These are phyloP conservation scores for Denticeps clupeoides DNA, from an alignment of 2,797 vertebrate species.

Conservation along the genomic window DNA sequence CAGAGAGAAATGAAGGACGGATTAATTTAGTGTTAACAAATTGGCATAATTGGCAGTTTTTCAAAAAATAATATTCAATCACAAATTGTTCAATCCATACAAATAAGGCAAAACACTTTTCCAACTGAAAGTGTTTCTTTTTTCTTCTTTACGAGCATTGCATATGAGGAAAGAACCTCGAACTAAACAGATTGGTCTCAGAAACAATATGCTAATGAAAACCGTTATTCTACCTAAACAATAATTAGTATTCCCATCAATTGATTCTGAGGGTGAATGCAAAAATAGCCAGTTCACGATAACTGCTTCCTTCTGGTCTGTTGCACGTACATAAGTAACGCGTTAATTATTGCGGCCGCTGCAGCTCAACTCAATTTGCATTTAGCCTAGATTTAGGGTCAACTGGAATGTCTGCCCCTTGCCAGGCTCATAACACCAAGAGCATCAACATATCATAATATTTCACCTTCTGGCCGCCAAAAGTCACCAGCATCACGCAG, in stretches of 20 bases:
- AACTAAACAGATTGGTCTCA: neutral
- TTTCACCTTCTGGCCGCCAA: neutral
- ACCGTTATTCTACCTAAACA: constrained; percentile 21
- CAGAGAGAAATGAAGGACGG: neutral
- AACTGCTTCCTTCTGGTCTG: constrained; percentile 25
- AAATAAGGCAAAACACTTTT: constrained; percentile 13
- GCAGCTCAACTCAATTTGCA: constrained; percentile 27
- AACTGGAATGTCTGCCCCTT: constrained; percentile 24
- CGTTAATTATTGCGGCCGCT: constrained; percentile 32
- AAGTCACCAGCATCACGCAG: too few relatives aligned
- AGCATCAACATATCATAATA: neutral
- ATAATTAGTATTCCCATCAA: constrained; percentile 19
- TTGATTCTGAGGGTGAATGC: neutral
- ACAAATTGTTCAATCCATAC: neutral
- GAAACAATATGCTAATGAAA: constrained; percentile 11
- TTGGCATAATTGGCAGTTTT: constrained; percentile 31
- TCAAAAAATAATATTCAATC: neutral
- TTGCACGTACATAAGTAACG: constrained; percentile 20
- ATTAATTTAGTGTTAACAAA: constrained; percentile 5
- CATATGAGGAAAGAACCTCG: neutral
- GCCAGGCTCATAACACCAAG: constrained; percentile 5
- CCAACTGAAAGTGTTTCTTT: neutral
- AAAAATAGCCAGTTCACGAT: neutral
- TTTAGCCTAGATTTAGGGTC: constrained; percentile 38
- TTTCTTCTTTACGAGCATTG: too few relatives aligned